phyloP scores from a whole-genome alignment of 1,140 invertebrate genomes.

The Bombus sibiricus region DNA sequence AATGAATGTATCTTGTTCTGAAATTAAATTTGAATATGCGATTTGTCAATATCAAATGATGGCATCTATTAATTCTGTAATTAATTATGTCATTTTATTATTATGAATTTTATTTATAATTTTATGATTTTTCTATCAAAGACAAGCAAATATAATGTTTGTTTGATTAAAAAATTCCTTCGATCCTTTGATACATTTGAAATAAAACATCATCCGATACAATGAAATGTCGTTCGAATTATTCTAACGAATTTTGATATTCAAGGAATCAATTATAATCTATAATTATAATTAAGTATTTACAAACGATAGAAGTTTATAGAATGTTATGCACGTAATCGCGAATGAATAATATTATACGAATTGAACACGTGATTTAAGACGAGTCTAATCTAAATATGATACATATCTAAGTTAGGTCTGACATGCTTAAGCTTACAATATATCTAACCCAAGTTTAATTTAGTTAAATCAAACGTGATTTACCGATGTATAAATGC shows the following conservation, averaged over 20 bases:
- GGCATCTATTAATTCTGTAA: no score
- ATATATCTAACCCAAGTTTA: neutral
- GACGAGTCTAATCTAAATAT: neutral
- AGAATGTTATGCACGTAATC: neutral
- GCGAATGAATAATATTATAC: neutral
- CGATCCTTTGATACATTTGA: neutral
- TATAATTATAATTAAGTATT: neutral
- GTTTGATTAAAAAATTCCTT: no score
- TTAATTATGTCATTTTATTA: neutral
- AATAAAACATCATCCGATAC: neutral
- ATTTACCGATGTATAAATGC: slow-evolving; percentile 7
- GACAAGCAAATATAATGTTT: no score
- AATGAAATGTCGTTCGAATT: neutral
- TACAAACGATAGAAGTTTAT: neutral
- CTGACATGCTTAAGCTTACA: neutral
- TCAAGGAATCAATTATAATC: neutral
- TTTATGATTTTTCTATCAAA: neutral
- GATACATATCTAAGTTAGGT: neutral
- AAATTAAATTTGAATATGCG: no score
- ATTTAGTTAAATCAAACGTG: slow-evolving; percentile 1
- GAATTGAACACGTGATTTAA: neutral
- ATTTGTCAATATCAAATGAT: no score
- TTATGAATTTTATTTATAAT: neutral
- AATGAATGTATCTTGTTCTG: no score
- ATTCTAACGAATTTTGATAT: neutral